Evolutionary conservation across 2,797 vertebrate genomes (phyloP), one percentile per base, ranked within the genome.

Genomic region (Toxotes lorentzi): DNA sequence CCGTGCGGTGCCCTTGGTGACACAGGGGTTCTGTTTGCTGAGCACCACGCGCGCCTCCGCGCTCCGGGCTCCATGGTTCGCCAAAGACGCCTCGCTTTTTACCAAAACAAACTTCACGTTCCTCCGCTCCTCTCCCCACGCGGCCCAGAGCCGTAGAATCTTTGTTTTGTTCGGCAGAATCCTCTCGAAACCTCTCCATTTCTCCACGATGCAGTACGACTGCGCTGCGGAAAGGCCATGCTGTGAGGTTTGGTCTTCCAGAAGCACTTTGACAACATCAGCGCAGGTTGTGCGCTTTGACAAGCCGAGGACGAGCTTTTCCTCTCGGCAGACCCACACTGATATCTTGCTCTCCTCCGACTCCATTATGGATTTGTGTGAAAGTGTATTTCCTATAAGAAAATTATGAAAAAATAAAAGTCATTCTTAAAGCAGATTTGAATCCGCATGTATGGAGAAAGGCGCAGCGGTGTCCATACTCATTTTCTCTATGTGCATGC

Each of bases 131-230:
- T 96, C 96, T 14, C 96, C 97, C 98, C 98, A 99, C 53, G 98
- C 97, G 9, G 89, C 82, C 97, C 97, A 98, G 14, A 99, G 96
- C 41, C 97, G 93, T 54, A 97, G 76, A 43, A 99, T 95, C 89
- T 95, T 97, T 5, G 98, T 99, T 88, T 96, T 96, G 89, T 96
- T 95, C 4, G 97, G 97, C 82, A 99, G 88, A 78, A 95, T 95
- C 90, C 98, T 95, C 95, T 98, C 97, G 84, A 97, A 97, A 5
- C 98, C 98, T 48, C 97, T 95, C 97, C 98, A 99, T 90, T 97
- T 98, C 92, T 99, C 98, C 91, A 98, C 97, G 60, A 99, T 94
- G 91, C 97, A 97, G 79, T 97, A 97, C 2, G 95, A 93, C 35
- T 94, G 95, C 2, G 90, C 68, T 48, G 91, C 81, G 73, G 93